phyloP scores from a whole-genome alignment of 2,113 vertebrate genomes.

The Dasyornis broadbenti region DNA sequence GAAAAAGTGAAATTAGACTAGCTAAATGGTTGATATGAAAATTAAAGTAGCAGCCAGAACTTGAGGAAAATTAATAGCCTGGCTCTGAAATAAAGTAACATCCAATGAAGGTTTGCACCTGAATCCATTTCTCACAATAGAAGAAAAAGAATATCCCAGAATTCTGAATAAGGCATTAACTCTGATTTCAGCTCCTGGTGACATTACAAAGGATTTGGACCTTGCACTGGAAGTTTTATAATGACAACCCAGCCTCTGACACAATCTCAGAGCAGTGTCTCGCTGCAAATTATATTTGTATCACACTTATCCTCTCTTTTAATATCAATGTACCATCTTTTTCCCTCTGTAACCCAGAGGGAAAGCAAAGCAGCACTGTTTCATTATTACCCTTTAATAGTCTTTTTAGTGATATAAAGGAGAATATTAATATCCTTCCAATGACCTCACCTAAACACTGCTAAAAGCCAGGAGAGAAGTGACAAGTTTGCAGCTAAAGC shows the following conservation, averaged over 20 bases:
- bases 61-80: constrained; percentile 6
- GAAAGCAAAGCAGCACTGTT: constrained; percentile 29
- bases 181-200: constrained; percentile 20
- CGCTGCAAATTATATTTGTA: constrained; percentile 48
- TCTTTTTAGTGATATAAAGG: constrained; percentile 36
- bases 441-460: constrained; percentile 34
- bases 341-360: constrained; percentile 42
- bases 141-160: neutral
- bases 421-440: constrained; percentile 52
- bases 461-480: neutral
- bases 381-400: constrained; percentile 43
- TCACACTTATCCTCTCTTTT: constrained; percentile 49
- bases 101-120: neutral
- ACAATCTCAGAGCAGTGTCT: constrained; percentile 5
- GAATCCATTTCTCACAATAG: neutral
- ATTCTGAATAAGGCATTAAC: neutral
- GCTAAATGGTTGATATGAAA: constrained; percentile 5
- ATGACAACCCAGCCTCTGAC: neutral
- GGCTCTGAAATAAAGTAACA: neutral
- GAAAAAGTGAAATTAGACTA: neutral
- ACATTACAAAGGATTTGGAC: constrained; percentile 6
- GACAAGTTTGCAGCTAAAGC: constrained; percentile 18
- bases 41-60: neutral
- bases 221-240: constrained; percentile 35
- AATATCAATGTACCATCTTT: constrained; percentile 36